Base-by-base conservation (phyloP, 2,113 vertebrate genomes). In the Opisthocomus hoazin region DNA sequence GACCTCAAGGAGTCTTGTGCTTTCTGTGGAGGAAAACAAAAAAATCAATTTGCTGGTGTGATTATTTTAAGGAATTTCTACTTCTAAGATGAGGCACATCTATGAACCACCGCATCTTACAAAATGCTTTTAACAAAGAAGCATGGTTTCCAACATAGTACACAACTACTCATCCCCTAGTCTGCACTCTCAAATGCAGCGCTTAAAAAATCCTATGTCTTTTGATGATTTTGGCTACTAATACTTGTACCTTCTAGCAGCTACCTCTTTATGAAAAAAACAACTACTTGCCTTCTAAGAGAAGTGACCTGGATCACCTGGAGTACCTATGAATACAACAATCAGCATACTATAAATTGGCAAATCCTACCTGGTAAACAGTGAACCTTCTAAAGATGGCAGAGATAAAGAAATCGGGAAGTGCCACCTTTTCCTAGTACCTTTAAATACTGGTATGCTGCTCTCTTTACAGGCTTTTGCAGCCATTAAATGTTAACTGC, bases 1-100 rank as follows among this genome's bases (percentile, higher is more conserved):
- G 73, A 99, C 98, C 1, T 99, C 98, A 13, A 98, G 96, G 90
- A 98, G 97, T 97, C 98, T 99, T 36, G 98, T 96, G 74, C 98
- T 98, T 97, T 99, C 99, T 99, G 88, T 73, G 74, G 68, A 95
- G 73, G 51, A 94, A 97, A 92, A 90, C 30, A 85, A 92, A 80
- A 61, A 79, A 57, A 36, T 37, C 58, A 37, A 0, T 83, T 56
- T 75, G 58, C 14, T 20, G 11, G 9, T 48, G 23, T 80, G 46
- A 48, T 79, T 56, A 36, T 87, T 90, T 74, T 76, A 87, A 87
- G 61, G 53, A 82, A 36, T 41, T 85, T 20, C 26, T 48, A 0
- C 39, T 54, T 82, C 53, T 71, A 56, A 60, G 56, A 64, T 83
- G 27, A 87, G 32, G 27, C 54, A 66, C 19, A 48, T 61, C 22